Evolutionary conservation across 2,113 vertebrate species (phyloP), one percentile per base, ranked within the genome.

Genomic region (Danionella cerebrum): DNA sequence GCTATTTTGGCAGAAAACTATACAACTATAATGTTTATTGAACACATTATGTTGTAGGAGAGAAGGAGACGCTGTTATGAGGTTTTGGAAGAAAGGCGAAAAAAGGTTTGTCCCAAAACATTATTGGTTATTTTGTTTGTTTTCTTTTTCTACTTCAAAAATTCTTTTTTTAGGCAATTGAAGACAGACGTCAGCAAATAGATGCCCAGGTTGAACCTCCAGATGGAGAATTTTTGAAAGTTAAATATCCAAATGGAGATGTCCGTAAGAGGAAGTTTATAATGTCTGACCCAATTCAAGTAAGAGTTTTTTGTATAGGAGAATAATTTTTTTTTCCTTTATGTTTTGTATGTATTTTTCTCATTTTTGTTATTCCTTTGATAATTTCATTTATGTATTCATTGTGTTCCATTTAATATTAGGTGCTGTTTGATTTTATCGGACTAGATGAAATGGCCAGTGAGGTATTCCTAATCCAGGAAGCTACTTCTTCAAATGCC

Each of bases 401-500:
- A n/a, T n/a, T n/a, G n/a, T n/a, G n/a, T n/a, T n/a, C n/a, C n/a
- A n/a, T n/a, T n/a, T n/a, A n/a, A n/a, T n/a, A n/a, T n/a, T n/a
- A n/a, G n/a, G n/a, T n/a, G n/a, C n/a, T n/a, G n/a, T n/a, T n/a
- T n/a, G n/a, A n/a, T n/a, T n/a, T n/a, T n/a, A n/a, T n/a, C n/a
- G n/a, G n/a, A n/a, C n/a, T n/a, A n/a, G n/a, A n/a, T n/a, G n/a
- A n/a, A n/a, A n/a, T n/a, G n/a, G n/a, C n/a, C n/a, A n/a, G n/a
- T n/a, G n/a, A n/a, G 59, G 47, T 69, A 16, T 69, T 69, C 36
- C 5, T 13, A 12, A 47, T 70, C 14, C 68, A 53, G 42, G 48
- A 70, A 64, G 68, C 68, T 27, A 63, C 55, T 38, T 42, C 67
- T 39, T 69, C 55, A 27, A 33, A 6, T 38, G 25, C 66, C 35